Percentiles rank a stretch among this genome's conserved stretches.
These are phyloP conservation scores for Ptychadena robeensis DNA, from an alignment of 2,797 vertebrate species.

Conservation along the genomic window DNA sequence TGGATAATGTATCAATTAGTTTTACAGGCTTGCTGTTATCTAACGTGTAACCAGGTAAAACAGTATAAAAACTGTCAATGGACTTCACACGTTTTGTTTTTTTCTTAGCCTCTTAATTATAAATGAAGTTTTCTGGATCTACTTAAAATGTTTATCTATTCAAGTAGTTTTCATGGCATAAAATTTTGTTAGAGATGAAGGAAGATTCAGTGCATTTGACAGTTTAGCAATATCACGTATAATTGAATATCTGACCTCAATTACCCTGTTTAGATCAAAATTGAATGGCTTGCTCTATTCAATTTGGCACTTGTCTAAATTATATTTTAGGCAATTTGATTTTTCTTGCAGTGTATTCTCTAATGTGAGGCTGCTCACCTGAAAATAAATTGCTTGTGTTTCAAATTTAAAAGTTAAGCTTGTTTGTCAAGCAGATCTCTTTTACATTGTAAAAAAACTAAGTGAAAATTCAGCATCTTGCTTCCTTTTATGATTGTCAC, in stretches of 20 bases:
- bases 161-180: conserved; percentile 17
- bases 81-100: neutral
- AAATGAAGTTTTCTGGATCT: neutral
- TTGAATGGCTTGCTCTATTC: conserved; percentile 71
- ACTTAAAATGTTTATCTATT: conserved; percentile 12
- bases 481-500: no score
- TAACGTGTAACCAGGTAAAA: neutral
- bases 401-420: neutral
- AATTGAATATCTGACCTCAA: conserved; percentile 80
- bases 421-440: neutral
- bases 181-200: conserved; percentile 25
- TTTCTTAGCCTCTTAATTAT: neutral
- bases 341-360: neutral
- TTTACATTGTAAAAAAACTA: no score
- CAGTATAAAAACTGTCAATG: neutral
- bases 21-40: no score
- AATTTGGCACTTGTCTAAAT: conserved; percentile 33
- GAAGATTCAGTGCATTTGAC: conserved; percentile 71
- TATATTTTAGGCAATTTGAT: conserved; percentile 30
- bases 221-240: conserved; percentile 73
- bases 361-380: neutral
- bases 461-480: no score
- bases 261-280: conserved; percentile 82
- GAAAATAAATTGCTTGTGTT: neutral
- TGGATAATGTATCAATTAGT: no score